Evolutionary conservation across 1,140 invertebrate species (phyloP), one percentile per base, ranked within the genome.

Genomic region (Sitodiplosis mosellana): DNA sequence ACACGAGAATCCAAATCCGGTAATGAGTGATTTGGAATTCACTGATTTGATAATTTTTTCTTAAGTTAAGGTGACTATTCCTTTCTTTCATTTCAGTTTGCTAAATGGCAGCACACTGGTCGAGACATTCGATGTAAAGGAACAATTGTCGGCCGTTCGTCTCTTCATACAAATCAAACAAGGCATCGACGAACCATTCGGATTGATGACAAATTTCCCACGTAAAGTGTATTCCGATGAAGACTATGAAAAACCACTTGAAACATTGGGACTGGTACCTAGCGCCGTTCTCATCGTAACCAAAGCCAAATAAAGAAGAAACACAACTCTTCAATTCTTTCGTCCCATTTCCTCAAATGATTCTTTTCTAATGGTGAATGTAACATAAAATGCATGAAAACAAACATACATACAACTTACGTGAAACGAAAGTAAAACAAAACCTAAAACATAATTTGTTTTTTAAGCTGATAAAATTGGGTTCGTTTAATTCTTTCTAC

Each of bases 91-190:
- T n/a, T n/a, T n/a, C n/a, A n/a, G n/a, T 57, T 74, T 64, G 40
- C 59, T 59, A 22, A 56, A 64, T 48, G 87, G 87, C 18, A 64
- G 74, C 49, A 70, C 76, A 1, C 56, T 91, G 6, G 77, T 72
- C 1, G 80, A 89, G 60, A 79, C 71, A 33, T 91, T 91, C 63
- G 80, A 80, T 37, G 77, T 80, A 15, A 89, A 90, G 58, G 91
- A 95, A 61, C 80, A 84, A 51, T 67, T 96, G 7, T 84, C 88
- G 12, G 87, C 88, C 18, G 90, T 96, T 18, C 75, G 87, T 60
- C 66, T 91, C 18, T 48, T 50, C 33, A 15, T 50, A 2, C 49
- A 50, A 47, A 20, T 50, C 12, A 50, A 50, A 18, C 45, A 46
- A 38, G 45, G 45, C 7, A 53, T 64, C 21, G 61, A 66, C 6